Base-by-base conservation (phyloP, 1,140 invertebrate genomes). In the Augochlora pura region DNA sequence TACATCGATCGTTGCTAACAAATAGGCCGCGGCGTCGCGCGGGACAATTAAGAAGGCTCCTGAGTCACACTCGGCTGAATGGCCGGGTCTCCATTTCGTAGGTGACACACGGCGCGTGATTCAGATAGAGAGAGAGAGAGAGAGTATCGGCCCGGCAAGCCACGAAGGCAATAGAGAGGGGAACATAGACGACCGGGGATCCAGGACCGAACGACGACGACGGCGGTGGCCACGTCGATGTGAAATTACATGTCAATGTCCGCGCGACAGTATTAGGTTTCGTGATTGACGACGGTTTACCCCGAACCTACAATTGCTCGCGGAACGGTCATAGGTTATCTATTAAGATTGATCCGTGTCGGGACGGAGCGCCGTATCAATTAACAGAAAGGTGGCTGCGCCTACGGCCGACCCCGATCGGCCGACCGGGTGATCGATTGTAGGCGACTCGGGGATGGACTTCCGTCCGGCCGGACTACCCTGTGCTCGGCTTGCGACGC, bases 231-330 rank as follows among this genome's bases (percentile, higher is more conserved):
- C 57, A 63, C 62, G 57, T 67, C 63, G 75, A 86, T 85, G 71
- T 73, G 84, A 86, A 85, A 86, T 86, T 82, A 85, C 79, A 82
- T 64, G 84, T 86, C 84, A 86, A 85, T 85, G 84, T 82, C 83
- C 70, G 71, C 25, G 39, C 25, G 83, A 54, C 80, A 54, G 70
- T 85, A 85, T 86, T 85, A 86, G 76, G 75, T 81, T 82, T 70
- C 54, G 77, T 85, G 84, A 86, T 86, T 85, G 84, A 86, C 84
- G 84, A 86, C 42, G 84, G 75, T 70, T 77, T 79, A 75, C 72
- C 52, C 62, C 57, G 62, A 39, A 42, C 23, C 66, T 72, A 68
- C 42, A 73, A 86, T 86, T 66, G 71, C 49, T 78, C 70, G 81
- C 65, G 54, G 80, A 82, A 79, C 52, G 64, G 73, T 63, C 80